Percentiles rank a stretch among this genome's conserved stretches.
These are phyloP conservation scores for Ptilonorhynchus violaceus DNA, from an alignment of 2,113 vertebrate species.

Conservation along the genomic window DNA sequence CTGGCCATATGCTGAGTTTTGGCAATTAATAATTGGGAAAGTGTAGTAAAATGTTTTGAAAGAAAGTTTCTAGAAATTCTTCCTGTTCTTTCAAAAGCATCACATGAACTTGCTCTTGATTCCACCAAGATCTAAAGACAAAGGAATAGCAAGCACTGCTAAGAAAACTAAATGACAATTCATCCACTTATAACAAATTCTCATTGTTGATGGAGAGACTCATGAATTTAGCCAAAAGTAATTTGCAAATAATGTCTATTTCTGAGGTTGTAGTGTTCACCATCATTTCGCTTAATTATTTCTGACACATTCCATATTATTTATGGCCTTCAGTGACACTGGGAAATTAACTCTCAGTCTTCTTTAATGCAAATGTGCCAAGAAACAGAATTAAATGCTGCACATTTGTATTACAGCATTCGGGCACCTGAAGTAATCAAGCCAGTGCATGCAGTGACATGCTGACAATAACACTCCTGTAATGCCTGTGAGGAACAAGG, in stretches of 20 bases:
- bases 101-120: background rate
- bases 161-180: conserved; percentile 28
- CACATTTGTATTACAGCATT: background rate
- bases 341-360: conserved; percentile 43
- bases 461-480: background rate
- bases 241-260: conserved; percentile 46
- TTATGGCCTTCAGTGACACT: conserved; percentile 13
- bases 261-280: background rate
- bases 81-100: background rate
- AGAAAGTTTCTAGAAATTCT: background rate
- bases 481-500: fast-evolving
- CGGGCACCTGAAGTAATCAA: background rate
- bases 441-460: background rate
- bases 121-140: background rate
- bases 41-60: background rate
- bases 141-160: background rate
- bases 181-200: conserved; percentile 12
- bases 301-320: conserved; percentile 39
- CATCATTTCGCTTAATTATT: conserved; percentile 60
- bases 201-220: conserved; percentile 1
- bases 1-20: background rate
- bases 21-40: background rate
- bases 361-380: background rate
- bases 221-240: background rate
- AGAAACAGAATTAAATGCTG: conserved; percentile 15